Evolutionary conservation across 2,888 invertebrate genomes (phyloP).

Genomic region (Apeira syringaria): DNA sequence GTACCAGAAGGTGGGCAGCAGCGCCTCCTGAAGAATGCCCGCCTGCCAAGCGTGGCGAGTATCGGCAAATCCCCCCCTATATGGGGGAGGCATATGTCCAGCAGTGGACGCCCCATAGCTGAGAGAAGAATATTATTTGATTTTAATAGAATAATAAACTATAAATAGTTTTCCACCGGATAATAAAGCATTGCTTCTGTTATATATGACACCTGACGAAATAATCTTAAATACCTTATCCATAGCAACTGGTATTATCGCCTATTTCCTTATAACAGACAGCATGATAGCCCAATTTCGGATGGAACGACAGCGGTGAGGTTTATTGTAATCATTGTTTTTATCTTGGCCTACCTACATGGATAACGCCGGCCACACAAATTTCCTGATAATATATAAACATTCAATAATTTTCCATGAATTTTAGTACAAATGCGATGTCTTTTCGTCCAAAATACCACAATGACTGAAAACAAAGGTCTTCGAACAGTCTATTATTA

Average conservation of each 20-base stretch:
- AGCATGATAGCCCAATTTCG: slow-evolving; percentile 35
- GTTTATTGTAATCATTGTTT: slow-evolving; percentile 23
- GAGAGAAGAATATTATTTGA: no score
- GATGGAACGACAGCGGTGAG: slow-evolving; percentile 10
- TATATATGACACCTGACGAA: slow-evolving; percentile 10
- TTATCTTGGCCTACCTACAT: slow-evolving; percentile 27
- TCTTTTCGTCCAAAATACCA: no score
- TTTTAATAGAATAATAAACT: no score
- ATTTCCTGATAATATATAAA: slow-evolving; percentile 26
- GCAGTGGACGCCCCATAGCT: no score
- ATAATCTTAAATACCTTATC: slow-evolving; percentile 27
- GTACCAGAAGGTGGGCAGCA: no score
- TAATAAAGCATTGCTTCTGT: background rate
- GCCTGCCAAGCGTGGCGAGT: no score
- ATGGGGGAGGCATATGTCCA: no score
- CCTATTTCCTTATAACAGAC: slow-evolving; percentile 32
- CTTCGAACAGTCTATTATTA: no score
- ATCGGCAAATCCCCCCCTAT: no score
- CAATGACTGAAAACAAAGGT: no score
- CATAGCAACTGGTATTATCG: slow-evolving; percentile 21
- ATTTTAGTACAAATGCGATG: no score
- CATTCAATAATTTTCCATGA: slow-evolving; percentile 9
- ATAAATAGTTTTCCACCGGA: background rate
- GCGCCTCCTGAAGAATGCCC: no score
- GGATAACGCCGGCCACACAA: slow-evolving; percentile 31